These are phyloP conservation scores for Noctuana brunneofusca DNA, from an alignment of 2,888 invertebrate genomes.

Conservation along the genomic window DNA sequence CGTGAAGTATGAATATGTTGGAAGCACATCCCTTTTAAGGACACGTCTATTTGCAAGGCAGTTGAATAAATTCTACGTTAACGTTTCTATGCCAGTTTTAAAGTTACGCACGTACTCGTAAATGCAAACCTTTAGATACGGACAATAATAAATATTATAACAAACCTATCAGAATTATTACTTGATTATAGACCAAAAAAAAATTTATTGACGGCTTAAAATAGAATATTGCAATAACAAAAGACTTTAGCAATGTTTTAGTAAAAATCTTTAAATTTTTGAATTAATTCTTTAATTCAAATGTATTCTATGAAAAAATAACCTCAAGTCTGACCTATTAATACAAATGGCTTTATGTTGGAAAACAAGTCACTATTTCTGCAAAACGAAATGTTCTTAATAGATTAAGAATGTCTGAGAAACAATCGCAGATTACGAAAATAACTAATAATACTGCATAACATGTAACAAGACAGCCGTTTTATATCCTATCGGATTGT, in stretches of 20 bases:
- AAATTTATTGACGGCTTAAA: no score
- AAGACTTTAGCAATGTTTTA: no score
- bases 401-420: conserved; percentile 6
- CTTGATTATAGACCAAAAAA: no score
- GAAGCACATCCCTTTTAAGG: not conserved
- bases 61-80: not conserved
- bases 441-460: conserved; percentile 41
- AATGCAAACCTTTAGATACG: not conserved
- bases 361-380: conserved; percentile 1
- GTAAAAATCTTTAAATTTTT: no score
- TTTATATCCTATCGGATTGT: not conserved
- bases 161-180: no score
- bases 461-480: conserved; percentile 21
- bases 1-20: not conserved
- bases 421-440: conserved; percentile 16
- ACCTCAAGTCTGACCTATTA: no score
- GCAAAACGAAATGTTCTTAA: conserved; percentile 1
- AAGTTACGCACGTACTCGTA: no score
- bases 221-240: no score
- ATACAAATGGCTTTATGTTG: not conserved
- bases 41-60: not conserved
- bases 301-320: no score
- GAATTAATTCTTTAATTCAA: no score
- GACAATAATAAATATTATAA: no score
- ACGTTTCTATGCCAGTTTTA: not conserved